phyloP scores from a whole-genome alignment of 2,797 vertebrate species.

The Sorex maritimensis region DNA sequence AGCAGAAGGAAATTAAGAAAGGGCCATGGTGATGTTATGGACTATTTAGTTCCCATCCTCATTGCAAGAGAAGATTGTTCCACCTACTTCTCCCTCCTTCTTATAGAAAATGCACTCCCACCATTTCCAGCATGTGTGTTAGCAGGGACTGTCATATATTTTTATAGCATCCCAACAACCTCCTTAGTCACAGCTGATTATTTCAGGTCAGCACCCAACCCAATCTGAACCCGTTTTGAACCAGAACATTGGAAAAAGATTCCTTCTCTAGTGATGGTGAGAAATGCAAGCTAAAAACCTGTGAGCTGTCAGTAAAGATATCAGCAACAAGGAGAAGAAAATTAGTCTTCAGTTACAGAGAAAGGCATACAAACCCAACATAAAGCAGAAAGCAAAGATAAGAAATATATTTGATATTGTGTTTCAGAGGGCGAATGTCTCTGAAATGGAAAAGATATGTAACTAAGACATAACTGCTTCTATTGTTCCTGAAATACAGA shows the following conservation, averaged over 20 bases:
- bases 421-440: not conserved
- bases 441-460: not conserved
- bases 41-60: constrained; percentile 17
- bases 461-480: not conserved
- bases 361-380: not conserved
- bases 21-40: constrained; percentile 21
- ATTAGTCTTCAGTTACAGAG: not conserved
- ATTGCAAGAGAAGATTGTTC: not conserved
- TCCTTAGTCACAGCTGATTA: not conserved
- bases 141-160: not conserved
- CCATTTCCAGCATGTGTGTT: not conserved
- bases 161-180: not conserved
- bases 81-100: not conserved
- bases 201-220: constrained; percentile 21
- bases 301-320: not conserved
- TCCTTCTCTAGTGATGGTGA: not conserved
- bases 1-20: constrained; percentile 76
- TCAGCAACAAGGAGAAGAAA: not conserved
- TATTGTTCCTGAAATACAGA: not conserved
- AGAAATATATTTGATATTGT: not conserved
- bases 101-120: not conserved
- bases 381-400: not conserved
- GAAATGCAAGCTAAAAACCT: constrained; percentile 11
- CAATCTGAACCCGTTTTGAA: not conserved
- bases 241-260: constrained; percentile 43